These are phyloP conservation scores for Plumapathes pennacea DNA, from an alignment of 92 coral and sea anemone species.

Conservation along the genomic window DNA sequence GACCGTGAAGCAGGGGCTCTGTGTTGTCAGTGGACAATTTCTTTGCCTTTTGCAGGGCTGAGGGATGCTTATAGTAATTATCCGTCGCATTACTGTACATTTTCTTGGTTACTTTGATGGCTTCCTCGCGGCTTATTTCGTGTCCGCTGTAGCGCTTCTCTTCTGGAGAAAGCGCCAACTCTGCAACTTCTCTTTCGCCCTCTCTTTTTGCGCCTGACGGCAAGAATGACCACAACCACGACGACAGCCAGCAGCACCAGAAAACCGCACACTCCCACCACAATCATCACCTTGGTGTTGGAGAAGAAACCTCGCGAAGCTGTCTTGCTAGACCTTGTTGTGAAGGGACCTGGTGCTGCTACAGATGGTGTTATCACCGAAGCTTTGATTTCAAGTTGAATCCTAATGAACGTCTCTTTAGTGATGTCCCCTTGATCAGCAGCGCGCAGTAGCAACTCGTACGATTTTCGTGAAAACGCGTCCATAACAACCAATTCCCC, in stretches of 20 bases:
- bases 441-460: conserved; percentile 62
- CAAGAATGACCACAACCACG: conserved; percentile 45
- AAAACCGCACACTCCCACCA: conserved; percentile 62
- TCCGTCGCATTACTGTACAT: conserved; percentile 85
- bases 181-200: too few relatives aligned
- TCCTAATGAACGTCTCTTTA: conserved; percentile 43
- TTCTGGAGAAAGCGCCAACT: too few relatives aligned
- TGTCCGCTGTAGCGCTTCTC: conserved; percentile 59
- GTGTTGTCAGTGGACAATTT: conserved; percentile 43
- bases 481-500: conserved; percentile 63
- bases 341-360: too few relatives aligned
- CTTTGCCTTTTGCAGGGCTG: neutral
- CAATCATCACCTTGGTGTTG: conserved; percentile 63
- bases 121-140: conserved; percentile 81
- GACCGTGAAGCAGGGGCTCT: conserved; percentile 48
- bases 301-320: conserved; percentile 47
- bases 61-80: too few relatives aligned
- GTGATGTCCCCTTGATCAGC: conserved; percentile 55
- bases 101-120: conserved; percentile 81
- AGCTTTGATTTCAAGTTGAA: too few relatives aligned
- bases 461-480: conserved; percentile 35
- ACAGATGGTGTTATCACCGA: too few relatives aligned
- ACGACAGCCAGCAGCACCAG: conserved; percentile 45
- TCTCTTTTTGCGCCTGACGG: too few relatives aligned
- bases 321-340: too few relatives aligned